Conservation (phyloP, 2,113 vertebrate genomes). For the Lycaon pictus region DNA sequence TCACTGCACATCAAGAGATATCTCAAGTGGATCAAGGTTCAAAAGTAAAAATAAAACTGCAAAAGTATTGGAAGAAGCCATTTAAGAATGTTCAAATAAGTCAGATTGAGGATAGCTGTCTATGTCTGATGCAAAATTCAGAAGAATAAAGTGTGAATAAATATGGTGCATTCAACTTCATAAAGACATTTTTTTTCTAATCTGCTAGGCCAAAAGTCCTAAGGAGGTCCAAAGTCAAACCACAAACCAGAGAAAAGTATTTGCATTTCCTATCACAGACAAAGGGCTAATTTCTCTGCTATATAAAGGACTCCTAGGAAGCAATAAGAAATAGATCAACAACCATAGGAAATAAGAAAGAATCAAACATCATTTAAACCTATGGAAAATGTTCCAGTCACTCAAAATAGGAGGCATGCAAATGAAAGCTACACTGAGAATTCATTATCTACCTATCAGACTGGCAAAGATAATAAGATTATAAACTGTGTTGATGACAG, state of each 20-base stretch:
- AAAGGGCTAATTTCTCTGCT: background rate
- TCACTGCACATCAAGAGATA: background rate
- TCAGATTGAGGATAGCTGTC: background rate
- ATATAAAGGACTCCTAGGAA: background rate
- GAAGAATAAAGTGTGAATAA: background rate
- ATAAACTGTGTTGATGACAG: background rate
- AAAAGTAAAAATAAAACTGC: background rate
- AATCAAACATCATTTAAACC: background rate
- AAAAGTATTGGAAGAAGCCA: background rate
- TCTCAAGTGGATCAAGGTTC: background rate
- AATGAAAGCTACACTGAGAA: background rate
- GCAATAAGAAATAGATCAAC: background rate
- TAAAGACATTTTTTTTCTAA: background rate
- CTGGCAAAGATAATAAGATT: background rate
- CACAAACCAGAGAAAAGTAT: constrained; percentile 3
- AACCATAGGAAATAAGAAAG: background rate
- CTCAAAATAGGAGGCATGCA: constrained; percentile 24
- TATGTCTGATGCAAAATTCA: background rate
- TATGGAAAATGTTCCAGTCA: background rate
- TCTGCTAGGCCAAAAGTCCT: background rate
- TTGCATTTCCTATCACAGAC: background rate
- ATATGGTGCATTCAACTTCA: background rate
- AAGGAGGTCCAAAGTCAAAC: constrained; percentile 35
- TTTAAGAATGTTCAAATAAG: constrained; percentile 1
- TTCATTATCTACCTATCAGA: background rate